Conservation (phyloP, 2,888 invertebrate species). For the Malacosoma neustria region DNA sequence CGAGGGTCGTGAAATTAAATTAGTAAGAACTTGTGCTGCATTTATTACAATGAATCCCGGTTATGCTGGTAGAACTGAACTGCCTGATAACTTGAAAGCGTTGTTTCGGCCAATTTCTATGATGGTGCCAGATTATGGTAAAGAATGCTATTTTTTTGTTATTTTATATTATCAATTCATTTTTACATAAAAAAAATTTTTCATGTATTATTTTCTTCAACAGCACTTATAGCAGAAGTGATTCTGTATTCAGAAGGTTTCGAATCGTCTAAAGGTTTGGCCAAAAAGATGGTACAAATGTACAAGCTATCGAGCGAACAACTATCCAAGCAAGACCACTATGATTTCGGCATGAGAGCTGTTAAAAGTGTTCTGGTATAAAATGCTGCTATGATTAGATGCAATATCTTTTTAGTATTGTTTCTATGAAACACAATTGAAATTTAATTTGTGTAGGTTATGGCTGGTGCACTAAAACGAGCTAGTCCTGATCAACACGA, state of each 20-base stretch:
- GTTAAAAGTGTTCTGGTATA: slow-evolving; percentile 92
- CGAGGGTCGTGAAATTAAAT: slow-evolving; percentile 90
- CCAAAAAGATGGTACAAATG: slow-evolving; percentile 94
- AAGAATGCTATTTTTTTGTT: slow-evolving; percentile 15
- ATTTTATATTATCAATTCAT: neutral
- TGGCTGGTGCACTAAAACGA: slow-evolving; percentile 92
- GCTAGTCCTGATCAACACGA: slow-evolving; percentile 89
- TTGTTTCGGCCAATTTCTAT: slow-evolving; percentile 90
- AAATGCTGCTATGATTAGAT: no score
- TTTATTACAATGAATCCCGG: slow-evolving; percentile 96
- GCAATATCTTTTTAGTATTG: no score
- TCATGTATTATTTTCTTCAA: slow-evolving; percentile 13
- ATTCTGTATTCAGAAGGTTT: slow-evolving; percentile 96
- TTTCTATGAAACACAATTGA: neutral
- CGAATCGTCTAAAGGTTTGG: slow-evolving; percentile 89
- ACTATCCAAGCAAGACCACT: slow-evolving; percentile 93
- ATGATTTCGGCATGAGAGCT: slow-evolving; percentile 95
- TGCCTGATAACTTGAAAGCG: slow-evolving; percentile 92
- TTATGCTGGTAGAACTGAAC: slow-evolving; percentile 90
- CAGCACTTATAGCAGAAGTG: slow-evolving; percentile 90
- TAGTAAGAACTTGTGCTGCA: slow-evolving; percentile 86
- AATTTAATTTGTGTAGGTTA: slow-evolving; percentile 61
- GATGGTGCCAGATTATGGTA: slow-evolving; percentile 95
- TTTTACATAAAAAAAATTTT: slow-evolving; percentile 1
- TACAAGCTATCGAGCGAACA: slow-evolving; percentile 94